Conservation (phyloP, 1,140 invertebrate species). For the Cydia strobilella region DNA sequence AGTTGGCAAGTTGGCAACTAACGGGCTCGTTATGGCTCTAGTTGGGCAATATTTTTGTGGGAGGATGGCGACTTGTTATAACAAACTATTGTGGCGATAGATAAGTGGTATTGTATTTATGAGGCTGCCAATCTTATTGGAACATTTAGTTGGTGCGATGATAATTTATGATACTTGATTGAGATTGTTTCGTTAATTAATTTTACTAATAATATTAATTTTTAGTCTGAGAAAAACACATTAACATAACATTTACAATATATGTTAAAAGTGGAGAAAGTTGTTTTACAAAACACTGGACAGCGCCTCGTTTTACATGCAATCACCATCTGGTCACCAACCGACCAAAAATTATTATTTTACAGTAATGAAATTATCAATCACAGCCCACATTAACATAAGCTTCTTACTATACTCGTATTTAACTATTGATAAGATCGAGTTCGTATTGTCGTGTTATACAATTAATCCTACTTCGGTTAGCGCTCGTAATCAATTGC, state of each 20-base stretch:
- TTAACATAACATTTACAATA: no score
- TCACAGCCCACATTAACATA: neutral
- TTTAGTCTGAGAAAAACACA: neutral
- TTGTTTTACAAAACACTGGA: no score
- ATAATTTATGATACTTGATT: neutral
- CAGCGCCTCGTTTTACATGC: no score
- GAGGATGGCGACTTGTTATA: conserved; percentile 22
- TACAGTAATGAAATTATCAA: neutral
- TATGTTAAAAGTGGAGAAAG: no score
- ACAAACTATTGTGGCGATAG: conserved; percentile 28
- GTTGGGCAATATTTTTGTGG: conserved; percentile 31
- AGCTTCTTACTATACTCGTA: neutral
- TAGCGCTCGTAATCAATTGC: conserved; percentile 25
- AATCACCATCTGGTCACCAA: no score
- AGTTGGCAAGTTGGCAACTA: conserved; percentile 30
- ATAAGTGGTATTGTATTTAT: conserved; percentile 14
- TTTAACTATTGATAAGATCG: neutral
- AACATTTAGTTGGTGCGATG: neutral
- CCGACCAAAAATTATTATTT: neutral
- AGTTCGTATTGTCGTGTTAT: neutral
- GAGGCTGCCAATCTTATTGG: neutral
- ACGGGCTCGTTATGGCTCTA: conserved; percentile 26
- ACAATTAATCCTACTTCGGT: conserved; percentile 23
- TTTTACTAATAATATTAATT: no score
- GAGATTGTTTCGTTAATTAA: neutral